A percentile compares a stretch with the other conserved stretches of the same genome.
Evolutionary conservation across 2,113 vertebrate genomes (phyloP).

Genomic region (cattle (Bos taurus)): ARS-UCD2.0 NC_037332.1:6786501-6787000

Average conservation of each 20-base stretch:
- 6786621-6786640: neutral
- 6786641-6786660: neutral
- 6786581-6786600: neutral
- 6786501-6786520: neutral
- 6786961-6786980: neutral
- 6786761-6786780: neutral
- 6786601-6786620: rapidly evolving
- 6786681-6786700: neutral
- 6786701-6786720: neutral
- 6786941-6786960: neutral
- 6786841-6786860: neutral
- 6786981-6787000: neutral
- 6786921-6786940: neutral
- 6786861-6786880: neutral
- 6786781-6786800: neutral
- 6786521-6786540: neutral
- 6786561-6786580: neutral
- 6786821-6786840: neutral
- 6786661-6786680: neutral
- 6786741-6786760: neutral
- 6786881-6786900: neutral
- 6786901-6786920: neutral
- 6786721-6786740: neutral
- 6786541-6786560: neutral
- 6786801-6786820: neutral